These are phyloP conservation scores for Hippasteria phrygiana DNA, from an alignment of 53 echinoderm and acorn worm genomes.

Conservation along the genomic window DNA sequence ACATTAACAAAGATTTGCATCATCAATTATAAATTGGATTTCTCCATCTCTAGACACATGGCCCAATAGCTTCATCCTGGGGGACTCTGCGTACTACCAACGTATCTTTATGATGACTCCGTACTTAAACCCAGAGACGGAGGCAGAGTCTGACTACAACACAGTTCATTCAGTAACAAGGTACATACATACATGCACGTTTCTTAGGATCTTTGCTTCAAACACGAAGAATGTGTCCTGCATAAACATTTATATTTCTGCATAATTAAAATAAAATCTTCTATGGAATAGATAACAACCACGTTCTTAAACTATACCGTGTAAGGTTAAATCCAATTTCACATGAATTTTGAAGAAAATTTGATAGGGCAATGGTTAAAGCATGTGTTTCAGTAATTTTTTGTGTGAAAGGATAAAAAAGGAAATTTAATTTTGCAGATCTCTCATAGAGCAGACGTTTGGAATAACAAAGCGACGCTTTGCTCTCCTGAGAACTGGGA, in stretches of 20 bases:
- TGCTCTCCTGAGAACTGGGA: slow-evolving; percentile 9
- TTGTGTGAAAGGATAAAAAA: no score
- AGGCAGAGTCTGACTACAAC: neutral
- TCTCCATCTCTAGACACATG: slow-evolving; percentile 5
- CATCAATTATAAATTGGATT: no score
- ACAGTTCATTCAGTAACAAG: slow-evolving; percentile 18
- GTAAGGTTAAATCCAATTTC: no score
- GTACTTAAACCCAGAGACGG: neutral
- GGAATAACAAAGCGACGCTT: neutral
- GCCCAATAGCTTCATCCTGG: slow-evolving; percentile 3
- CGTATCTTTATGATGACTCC: slow-evolving; percentile 18
- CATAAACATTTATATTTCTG: no score
- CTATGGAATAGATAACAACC: no score
- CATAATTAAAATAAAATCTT: no score
- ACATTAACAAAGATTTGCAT: no score
- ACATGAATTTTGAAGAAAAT: no score
- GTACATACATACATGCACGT: no score
- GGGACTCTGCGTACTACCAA: slow-evolving; percentile 19
- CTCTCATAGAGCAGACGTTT: slow-evolving; percentile 11
- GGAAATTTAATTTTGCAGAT: neutral
- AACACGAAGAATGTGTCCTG: no score
- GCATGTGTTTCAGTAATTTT: neutral
- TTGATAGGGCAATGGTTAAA: neutral
- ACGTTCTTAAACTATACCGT: no score
- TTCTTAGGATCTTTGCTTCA: no score